Conservation (phyloP, 2,888 invertebrate species). For the Torymus texanus region DNA sequence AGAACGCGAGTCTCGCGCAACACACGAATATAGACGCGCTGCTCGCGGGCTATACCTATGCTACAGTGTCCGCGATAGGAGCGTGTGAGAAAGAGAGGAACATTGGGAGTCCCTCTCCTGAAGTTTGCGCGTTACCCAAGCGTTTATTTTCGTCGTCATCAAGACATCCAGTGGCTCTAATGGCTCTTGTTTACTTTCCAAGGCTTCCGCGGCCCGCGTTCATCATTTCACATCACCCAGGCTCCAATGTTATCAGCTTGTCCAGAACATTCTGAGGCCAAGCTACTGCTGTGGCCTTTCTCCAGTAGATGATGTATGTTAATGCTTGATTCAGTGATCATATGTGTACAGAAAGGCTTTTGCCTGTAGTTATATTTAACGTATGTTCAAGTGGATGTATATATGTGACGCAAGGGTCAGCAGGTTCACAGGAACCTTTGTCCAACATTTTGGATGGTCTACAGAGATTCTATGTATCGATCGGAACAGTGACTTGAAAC, state of each 20-base stretch:
- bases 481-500: background rate
- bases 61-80: no score
- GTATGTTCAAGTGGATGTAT: background rate
- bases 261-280: no score
- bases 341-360: background rate
- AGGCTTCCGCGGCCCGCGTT: constrained; percentile 14
- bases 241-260: no score
- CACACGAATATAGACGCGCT: constrained; percentile 44
- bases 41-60: constrained; percentile 7
- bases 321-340: background rate
- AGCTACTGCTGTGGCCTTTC: no score
- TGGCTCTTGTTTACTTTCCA: constrained; percentile 52
- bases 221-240: no score
- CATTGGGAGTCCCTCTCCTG: constrained; percentile 19
- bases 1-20: background rate
- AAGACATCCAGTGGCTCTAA: constrained; percentile 37
- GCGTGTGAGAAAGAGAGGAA: constrained; percentile 24
- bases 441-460: background rate
- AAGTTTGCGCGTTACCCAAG: constrained; percentile 35
- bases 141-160: constrained; percentile 51
- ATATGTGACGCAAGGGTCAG: background rate
- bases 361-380: constrained; percentile 15
- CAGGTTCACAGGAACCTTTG: background rate
- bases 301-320: no score
- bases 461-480: background rate